These are phyloP conservation scores for Caenorhabditis sp. DNA, from an alignment of 2,888 invertebrate species.

Conservation along the genomic window DNA sequence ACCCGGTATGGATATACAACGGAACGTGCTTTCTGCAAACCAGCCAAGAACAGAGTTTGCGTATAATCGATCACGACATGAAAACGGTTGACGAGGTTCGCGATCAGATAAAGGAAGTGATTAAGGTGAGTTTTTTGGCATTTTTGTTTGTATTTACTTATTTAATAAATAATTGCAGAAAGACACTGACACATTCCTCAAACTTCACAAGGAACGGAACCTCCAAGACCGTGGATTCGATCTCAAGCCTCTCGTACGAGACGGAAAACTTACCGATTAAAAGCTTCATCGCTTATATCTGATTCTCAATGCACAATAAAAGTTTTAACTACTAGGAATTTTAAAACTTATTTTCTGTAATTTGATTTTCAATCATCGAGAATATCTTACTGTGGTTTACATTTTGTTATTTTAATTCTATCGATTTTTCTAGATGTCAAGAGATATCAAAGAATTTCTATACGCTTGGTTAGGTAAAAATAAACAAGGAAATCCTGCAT, in stretches of 20 bases:
- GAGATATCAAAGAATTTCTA: constrained; percentile 91
- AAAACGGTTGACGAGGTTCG: constrained; percentile 39
- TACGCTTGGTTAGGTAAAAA: constrained; percentile 93
- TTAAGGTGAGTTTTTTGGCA: constrained; percentile 25
- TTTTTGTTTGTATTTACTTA: too few species aligned
- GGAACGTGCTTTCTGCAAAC: constrained; percentile 54
- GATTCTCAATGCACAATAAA: background rate
- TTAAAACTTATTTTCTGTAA: background rate
- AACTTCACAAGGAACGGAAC: constrained; percentile 34
- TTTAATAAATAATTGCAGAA: constrained; percentile 24
- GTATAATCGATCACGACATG: constrained; percentile 46
- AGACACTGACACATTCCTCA: constrained; percentile 55
- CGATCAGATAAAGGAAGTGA: constrained; percentile 35
- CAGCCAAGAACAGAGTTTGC: constrained; percentile 33
- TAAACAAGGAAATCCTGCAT: constrained; percentile 50
- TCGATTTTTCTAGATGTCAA: constrained; percentile 51
- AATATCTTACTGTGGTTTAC: constrained; percentile 1
- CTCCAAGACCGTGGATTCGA: constrained; percentile 55
- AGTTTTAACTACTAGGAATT: too few species aligned
- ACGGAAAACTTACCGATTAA: constrained; percentile 55
- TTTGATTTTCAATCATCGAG: background rate
- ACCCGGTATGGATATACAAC: constrained; percentile 57
- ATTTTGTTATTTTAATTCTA: background rate
- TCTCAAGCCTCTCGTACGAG: constrained; percentile 45
- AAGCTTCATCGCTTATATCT: background rate